Percentiles rank a stretch among this genome's conserved stretches.
These are phyloP conservation scores for Hydrozoanthus gracilis DNA, from an alignment of 92 coral and sea anemone species.

Conservation along the genomic window DNA sequence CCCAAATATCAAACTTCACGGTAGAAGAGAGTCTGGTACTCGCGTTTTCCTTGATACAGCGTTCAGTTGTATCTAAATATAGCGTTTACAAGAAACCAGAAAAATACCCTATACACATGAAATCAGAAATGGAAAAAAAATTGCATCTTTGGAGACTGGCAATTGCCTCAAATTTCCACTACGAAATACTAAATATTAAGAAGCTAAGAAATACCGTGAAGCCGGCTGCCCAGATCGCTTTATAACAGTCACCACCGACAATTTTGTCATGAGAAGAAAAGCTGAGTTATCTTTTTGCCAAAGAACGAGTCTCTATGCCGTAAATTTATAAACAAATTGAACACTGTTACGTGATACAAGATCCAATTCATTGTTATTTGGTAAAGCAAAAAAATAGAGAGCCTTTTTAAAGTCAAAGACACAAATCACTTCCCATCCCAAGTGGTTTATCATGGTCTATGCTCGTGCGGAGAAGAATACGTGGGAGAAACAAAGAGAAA, in stretches of 20 bases:
- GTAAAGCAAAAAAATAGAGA: background rate
- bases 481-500: conserved; percentile 29
- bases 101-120: background rate
- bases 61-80: background rate
- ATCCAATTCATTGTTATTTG: too few relatives aligned
- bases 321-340: too few relatives aligned
- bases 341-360: too few relatives aligned
- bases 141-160: too few relatives aligned
- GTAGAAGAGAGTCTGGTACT: conserved; percentile 35
- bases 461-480: conserved; percentile 23
- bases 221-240: too few relatives aligned
- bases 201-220: conserved; percentile 1
- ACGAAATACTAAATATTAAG: background rate
- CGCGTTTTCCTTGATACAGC: conserved; percentile 46
- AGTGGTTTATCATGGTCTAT: conserved; percentile 20
- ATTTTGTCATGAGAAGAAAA: too few relatives aligned
- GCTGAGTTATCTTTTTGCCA: too few relatives aligned
- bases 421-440: conserved; percentile 3
- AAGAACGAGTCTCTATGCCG: too few relatives aligned
- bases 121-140: too few relatives aligned
- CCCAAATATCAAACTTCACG: conserved; percentile 41
- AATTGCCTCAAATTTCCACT: too few relatives aligned
- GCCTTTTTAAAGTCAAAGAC: conserved; percentile 11
- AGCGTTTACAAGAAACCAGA: too few relatives aligned
- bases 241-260: too few relatives aligned